Evolutionary conservation across 2,797 vertebrate genomes (phyloP), one percentile per base, ranked within the genome.

Genomic region (Karalla daura): DNA sequence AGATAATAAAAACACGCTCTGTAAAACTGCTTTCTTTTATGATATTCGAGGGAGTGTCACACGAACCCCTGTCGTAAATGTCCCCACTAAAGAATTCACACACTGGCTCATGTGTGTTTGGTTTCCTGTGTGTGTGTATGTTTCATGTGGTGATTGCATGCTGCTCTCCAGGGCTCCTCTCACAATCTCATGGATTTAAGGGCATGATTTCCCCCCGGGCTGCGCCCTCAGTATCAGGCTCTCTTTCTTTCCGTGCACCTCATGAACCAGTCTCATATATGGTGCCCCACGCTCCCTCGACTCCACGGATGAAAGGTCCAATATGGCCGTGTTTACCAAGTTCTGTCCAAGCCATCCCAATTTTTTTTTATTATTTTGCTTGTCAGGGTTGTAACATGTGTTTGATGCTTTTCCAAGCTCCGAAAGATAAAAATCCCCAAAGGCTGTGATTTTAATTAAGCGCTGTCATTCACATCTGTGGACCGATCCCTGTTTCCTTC

Each of bases 401-500:
- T 17, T 51, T 14, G 10, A 28, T 20, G 15, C 17, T 18, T 49
- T 46, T 25, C 2, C 17, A 20, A 40, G 43, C 59, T 30, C 13
- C 21, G 55, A 10, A 8, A 2, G 33, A 53, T 83, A 52, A 87
- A 78, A 84, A 73, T 62, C 20, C 41, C 52, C 21, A 73, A 70
- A 78, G 28, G 44, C 64, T 5, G 61, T 55, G 70, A 56, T 61
- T 73, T 62, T 25, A 45, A n/a, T 61, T 45, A 46, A 51, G 25
- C 4, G 3, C 70, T n/a, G n/a, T n/a, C n/a, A n/a, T n/a, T n/a
- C n/a, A n/a, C n/a, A n/a, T n/a, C n/a, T n/a, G n/a, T n/a, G n/a
- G n/a, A n/a, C n/a, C 20, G 10, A 17, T 37, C 5, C 0, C 32
- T 18, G 66, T 54, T 65, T 52, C 37, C 49, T 46, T 15, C 11